Conservation (phyloP, 2,888 invertebrate species). For the Magallana nippona region DNA sequence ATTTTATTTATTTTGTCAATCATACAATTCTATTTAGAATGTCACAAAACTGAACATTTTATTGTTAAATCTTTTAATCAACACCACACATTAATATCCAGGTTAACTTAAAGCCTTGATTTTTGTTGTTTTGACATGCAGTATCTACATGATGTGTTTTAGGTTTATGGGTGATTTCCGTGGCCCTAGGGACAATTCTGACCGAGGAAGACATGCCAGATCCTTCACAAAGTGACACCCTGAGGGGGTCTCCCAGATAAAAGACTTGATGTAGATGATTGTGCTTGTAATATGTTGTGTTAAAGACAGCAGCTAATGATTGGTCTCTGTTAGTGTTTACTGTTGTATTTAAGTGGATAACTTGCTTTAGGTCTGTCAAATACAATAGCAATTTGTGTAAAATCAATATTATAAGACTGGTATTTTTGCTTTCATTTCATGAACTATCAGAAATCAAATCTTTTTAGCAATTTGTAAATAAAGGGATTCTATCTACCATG, state of each 20-base stretch:
- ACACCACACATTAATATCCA: too few relatives aligned
- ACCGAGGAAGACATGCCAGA: constrained; percentile 43
- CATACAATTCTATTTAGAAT: too few relatives aligned
- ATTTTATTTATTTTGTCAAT: too few relatives aligned
- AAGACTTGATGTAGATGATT: background rate
- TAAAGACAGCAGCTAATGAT: background rate
- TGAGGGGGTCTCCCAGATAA: background rate
- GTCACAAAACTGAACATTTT: too few relatives aligned
- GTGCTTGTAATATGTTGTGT: background rate
- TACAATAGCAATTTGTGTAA: background rate
- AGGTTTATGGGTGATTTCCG: constrained; percentile 44
- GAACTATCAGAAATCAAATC: too few relatives aligned
- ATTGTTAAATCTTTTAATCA: too few relatives aligned
- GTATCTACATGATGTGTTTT: background rate
- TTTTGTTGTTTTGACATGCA: too few relatives aligned
- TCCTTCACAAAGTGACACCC: constrained; percentile 41
- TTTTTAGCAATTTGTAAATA: too few relatives aligned
- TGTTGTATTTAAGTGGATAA: background rate
- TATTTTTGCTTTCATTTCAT: too few relatives aligned
- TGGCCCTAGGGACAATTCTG: constrained; percentile 34
- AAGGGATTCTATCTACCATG: too few relatives aligned
- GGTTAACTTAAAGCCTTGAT: too few relatives aligned
- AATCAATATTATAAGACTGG: too few relatives aligned
- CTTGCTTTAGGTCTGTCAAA: background rate
- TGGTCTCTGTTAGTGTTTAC: background rate